Evolutionary conservation across 2,113 vertebrate genomes (phyloP).

Genomic region (Phylloscopus trochilus): DNA sequence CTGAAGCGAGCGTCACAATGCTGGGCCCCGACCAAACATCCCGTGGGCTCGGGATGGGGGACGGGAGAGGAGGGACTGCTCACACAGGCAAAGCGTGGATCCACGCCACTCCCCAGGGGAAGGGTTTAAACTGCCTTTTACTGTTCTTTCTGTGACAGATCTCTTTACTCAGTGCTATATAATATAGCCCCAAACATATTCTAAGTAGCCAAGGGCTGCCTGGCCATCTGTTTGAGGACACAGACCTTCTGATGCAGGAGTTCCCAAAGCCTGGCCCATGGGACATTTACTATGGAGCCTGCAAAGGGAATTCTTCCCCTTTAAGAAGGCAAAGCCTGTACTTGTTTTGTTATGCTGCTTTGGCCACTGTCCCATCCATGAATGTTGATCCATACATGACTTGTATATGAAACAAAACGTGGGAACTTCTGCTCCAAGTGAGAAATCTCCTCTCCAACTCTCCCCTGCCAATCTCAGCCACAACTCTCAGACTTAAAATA

Average conservation of each 20-base stretch:
- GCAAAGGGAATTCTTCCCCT: neutral
- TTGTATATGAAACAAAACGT: neutral
- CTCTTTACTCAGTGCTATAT: slow-evolving; percentile 43
- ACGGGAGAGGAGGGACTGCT: neutral
- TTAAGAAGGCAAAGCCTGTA: neutral
- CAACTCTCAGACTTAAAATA: neutral
- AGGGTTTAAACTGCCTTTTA: slow-evolving; percentile 25
- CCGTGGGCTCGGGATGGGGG: neutral
- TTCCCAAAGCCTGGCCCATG: slow-evolving; percentile 26
- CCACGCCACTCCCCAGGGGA: neutral
- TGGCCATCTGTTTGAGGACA: slow-evolving; percentile 43
- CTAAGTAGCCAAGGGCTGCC: slow-evolving; percentile 34
- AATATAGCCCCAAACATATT: slow-evolving; percentile 47
- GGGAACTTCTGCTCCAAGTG: neutral
- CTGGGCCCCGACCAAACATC: slow-evolving; percentile 2
- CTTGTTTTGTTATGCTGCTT: neutral
- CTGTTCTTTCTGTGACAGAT: slow-evolving; percentile 1
- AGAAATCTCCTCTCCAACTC: neutral
- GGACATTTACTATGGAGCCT: neutral
- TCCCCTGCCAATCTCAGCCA: neutral
- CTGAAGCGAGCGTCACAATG: neutral
- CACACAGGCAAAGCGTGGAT: neutral
- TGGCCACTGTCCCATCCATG: neutral
- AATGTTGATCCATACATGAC: neutral
- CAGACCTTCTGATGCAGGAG: slow-evolving; percentile 39